Base-by-base conservation (phyloP, 2,888 invertebrate species). In the Platycnemis pennipes region DNA sequence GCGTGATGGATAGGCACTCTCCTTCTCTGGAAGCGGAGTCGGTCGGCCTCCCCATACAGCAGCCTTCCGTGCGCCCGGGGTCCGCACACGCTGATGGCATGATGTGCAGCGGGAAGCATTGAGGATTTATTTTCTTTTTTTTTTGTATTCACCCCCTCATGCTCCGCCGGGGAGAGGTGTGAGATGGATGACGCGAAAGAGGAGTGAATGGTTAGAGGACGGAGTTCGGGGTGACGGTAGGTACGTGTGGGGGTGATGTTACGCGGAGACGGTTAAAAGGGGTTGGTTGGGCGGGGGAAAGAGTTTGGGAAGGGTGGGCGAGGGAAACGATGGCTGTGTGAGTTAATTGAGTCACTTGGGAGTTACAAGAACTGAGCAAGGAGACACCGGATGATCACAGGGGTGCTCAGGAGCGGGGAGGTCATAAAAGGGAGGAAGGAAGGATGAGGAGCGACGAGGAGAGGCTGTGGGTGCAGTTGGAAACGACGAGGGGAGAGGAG, bases 351-450 rank as follows among this genome's bases (percentile, higher is more conserved):
- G 91, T 91, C 91, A 63, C 91, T 63, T 91, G 91, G 91, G 91
- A 91, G 91, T 91, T 91, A 91, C 63, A 63, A 49, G 91, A 69
- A 91, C 91, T 91, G 44, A 56, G 69, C 44, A 91, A 91, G 91
- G 91, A 91, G 91, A 91, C 91, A 91, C 91, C 91, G 37, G 53
- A 13, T 91, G 91, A 91, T 91, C 91, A 91, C 63, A 53, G 89
- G 89, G 88, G 46, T 53, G 88, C 31, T 88, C 22, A 37, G 56
- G 89, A 89, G 89, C 53, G 96, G 96, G 96, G 95, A 95, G 95
- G 95, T 94, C 95, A 95, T 95, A 89, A 89, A 85, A 46, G 69
- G n/a, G 87, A 63, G 49, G 94, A 94, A 94, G 94, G 94, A 94
- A 94, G 89, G 94, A 77, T 86, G 94, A 94, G 94, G 88, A 94